phyloP scores from a whole-genome alignment of 2,113 vertebrate species.

The Etia nguti region DNA sequence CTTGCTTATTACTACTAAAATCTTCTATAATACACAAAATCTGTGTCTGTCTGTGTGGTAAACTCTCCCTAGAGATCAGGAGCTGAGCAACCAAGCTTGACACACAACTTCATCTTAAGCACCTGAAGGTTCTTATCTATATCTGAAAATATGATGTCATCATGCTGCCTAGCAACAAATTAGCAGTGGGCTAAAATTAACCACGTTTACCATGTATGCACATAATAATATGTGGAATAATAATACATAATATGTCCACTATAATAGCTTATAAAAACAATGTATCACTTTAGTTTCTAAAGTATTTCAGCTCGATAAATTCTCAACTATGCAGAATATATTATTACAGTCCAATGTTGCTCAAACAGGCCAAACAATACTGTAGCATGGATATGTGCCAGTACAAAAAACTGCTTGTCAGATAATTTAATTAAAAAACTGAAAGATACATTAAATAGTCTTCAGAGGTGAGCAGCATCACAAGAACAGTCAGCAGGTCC shows the following conservation, averaged over 20 bases:
- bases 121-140: neutral
- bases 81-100: neutral
- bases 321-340: neutral
- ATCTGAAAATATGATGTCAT: neutral
- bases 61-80: neutral
- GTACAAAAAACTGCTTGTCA: neutral
- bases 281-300: neutral
- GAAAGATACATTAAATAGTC: neutral
- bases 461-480: neutral
- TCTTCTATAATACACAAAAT: neutral
- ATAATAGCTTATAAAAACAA: neutral
- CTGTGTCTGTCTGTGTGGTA: neutral
- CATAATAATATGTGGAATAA: neutral
- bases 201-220: neutral
- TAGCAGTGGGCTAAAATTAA: neutral
- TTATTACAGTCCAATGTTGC: neutral
- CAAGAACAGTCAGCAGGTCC: neutral
- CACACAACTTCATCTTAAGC: neutral
- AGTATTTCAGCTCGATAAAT: neutral
- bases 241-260: neutral
- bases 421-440: neutral
- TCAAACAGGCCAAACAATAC: neutral
- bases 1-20: neutral
- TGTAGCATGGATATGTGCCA: neutral
- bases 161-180: neutral